phyloP scores from a whole-genome alignment of 2,888 invertebrate genomes.

The Eristalinus sepulchralis region DNA sequence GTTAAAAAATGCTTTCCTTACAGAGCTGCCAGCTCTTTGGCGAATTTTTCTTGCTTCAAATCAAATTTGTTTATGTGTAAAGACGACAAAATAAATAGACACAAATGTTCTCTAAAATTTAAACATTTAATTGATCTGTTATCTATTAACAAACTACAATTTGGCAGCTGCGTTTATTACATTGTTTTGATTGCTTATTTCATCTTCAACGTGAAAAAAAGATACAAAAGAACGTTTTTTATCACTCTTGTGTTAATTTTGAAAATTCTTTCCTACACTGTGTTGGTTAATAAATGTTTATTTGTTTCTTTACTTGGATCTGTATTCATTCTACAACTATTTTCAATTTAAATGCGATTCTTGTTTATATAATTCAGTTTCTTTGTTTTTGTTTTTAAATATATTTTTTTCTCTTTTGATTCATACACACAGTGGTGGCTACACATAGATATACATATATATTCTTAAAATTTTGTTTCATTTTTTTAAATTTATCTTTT shows the following conservation, averaged over 20 bases:
- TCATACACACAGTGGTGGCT: not conserved
- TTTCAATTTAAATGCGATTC: constrained; percentile 45
- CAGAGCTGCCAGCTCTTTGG: too few relatives aligned
- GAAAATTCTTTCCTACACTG: not conserved
- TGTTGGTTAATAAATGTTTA: not conserved
- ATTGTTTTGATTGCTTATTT: not conserved
- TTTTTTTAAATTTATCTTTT: too few relatives aligned
- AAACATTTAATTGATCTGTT: not conserved
- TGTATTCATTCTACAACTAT: constrained; percentile 11
- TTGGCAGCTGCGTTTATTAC: constrained; percentile 31
- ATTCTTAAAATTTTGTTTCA: constrained; percentile 9
- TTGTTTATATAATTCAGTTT: constrained; percentile 9
- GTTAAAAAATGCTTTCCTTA: too few relatives aligned
- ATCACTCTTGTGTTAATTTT: constrained; percentile 22
- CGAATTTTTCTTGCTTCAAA: too few relatives aligned
- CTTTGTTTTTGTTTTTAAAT: constrained; percentile 1
- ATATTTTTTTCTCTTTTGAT: not conserved
- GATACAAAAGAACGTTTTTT: constrained; percentile 1
- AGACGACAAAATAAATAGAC: not conserved
- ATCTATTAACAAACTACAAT: constrained; percentile 9
- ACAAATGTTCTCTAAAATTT: not conserved
- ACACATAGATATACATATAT: not conserved
- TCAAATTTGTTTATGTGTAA: too few relatives aligned
- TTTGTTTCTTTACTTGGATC: not conserved
- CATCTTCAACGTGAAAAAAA: not conserved